Evolutionary conservation across 2,888 invertebrate genomes (phyloP), one percentile per base, ranked within the genome.

Genomic region (Norana najaformis): DNA sequence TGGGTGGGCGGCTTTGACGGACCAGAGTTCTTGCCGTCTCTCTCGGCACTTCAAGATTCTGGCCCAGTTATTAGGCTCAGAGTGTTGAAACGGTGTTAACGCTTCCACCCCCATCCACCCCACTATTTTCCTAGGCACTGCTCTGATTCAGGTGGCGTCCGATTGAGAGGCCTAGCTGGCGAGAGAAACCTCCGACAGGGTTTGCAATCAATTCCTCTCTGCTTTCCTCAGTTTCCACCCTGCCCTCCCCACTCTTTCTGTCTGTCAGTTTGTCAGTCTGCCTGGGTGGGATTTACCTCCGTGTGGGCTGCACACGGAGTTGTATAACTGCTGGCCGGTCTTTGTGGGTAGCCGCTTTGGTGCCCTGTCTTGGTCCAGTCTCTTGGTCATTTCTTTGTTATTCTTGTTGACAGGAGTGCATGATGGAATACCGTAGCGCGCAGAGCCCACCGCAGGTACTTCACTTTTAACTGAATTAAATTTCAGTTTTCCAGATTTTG

Each of bases 211-310:
- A n/a, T 85, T 14, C 38, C 88, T 88, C 88, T 39, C 6, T 18
- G 18, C 16, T 20, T 37, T 38, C 37, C 41, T 88, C 88, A 6
- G 36, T 39, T 3, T 88, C 18, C 23, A 35, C 37, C 85, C 30
- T n/a, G 16, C 35, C 37, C 88, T 41, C 38, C 36, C 23, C 38
- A 1, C 88, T 88, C 3, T 41, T 18, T 88, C 38, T 88, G 11
- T 53, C 53, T 89, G 38, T 47, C 41, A 4, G n/a, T 89, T 53
- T 89, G 53, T 89, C 34, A 53, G 53, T 89, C 89, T 35, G 34
- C 30, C 89, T 35, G 34, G 41, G 41, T 41, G 41, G 41, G 41
- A 41, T 41, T 13, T 13, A 41, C 16, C 20, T 47, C 11, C 30
- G 30, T 30, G 69, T 69, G 69, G 69, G 8, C 30, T n/a, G n/a